Evolutionary conservation across 2,113 vertebrate species (phyloP), one percentile per base, ranked within the genome.

Genomic region (Zootoca vivipara): DNA sequence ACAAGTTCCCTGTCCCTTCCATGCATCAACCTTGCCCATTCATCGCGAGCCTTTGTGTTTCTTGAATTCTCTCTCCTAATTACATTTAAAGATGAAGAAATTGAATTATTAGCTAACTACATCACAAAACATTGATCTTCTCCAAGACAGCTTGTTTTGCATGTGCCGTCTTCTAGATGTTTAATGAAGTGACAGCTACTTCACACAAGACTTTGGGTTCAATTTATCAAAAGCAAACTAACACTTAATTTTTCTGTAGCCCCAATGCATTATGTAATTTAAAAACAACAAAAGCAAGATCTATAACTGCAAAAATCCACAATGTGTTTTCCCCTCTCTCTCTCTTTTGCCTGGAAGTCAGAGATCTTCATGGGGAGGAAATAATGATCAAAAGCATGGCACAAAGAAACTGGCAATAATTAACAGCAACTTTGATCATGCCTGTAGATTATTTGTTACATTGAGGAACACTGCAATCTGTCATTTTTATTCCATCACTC

Each of bases 151-250:
- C 82, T 94, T 95, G 87, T 77, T 94, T 93, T 93, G 87, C 93
- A 85, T 92, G 90, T 94, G 85, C 85, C 69, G 87, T 92, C 90
- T 87, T 90, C 40, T 78, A 89, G 92, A 88, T 87, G 65, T 90
- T 93, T 93, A 94, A 93, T 93, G 91, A 95, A 94, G 92, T 88
- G 89, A 83, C 92, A 93, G 91, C 85, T 86, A 78, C 73, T 91
- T 89, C 86, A 79, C 82, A 91, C 82, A 89, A 93, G 42, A 87
- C 89, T 88, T 83, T 92, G 88, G 79, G 87, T 93, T 95, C 93
- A 93, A 90, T 87, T 83, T 92, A 94, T 95, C 87, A 95, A 94
- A 94, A 84, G 91, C 70, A 89, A 67, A 69, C 42, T 89, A 95
- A 91, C 91, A 82, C 74, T 89, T 95, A 90, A 93, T 88, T 83